These are phyloP conservation scores for Meriones unguiculatus DNA, from an alignment of 2,113 vertebrate species.

Conservation along the genomic window DNA sequence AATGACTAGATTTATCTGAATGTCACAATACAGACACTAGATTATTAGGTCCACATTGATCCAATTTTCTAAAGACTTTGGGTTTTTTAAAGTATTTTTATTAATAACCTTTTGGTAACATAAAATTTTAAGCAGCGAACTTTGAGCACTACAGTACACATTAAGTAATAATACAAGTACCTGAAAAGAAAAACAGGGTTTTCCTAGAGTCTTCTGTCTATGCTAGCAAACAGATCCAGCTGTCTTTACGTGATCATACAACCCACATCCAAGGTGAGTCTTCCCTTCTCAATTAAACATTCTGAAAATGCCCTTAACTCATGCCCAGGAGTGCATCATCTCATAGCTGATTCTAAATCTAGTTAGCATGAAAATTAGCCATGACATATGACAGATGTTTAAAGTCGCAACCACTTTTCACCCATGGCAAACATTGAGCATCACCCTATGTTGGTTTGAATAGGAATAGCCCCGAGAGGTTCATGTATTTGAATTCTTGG, in stretches of 20 bases:
- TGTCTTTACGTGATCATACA: background rate
- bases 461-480: background rate
- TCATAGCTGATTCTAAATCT: background rate
- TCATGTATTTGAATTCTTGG: background rate
- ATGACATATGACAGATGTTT: background rate
- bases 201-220: background rate
- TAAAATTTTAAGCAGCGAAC: constrained; percentile 27
- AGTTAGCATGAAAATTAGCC: background rate
- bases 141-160: constrained; percentile 33
- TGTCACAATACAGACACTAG: background rate
- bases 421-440: background rate
- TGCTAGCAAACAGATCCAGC: background rate
- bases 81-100: background rate
- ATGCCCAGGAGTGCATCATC: background rate
- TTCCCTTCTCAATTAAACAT: background rate
- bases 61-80: background rate
- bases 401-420: background rate
- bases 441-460: background rate
- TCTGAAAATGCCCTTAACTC: background rate
- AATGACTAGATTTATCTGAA: background rate
- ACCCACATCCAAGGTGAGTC: background rate
- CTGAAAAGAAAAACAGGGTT: constrained; percentile 22
- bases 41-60: background rate
- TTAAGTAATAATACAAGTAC: constrained; percentile 38
- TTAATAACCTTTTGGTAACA: constrained; percentile 36